Evolutionary conservation across 1,140 invertebrate genomes (phyloP).

Genomic region (Nebria ingens): DNA sequence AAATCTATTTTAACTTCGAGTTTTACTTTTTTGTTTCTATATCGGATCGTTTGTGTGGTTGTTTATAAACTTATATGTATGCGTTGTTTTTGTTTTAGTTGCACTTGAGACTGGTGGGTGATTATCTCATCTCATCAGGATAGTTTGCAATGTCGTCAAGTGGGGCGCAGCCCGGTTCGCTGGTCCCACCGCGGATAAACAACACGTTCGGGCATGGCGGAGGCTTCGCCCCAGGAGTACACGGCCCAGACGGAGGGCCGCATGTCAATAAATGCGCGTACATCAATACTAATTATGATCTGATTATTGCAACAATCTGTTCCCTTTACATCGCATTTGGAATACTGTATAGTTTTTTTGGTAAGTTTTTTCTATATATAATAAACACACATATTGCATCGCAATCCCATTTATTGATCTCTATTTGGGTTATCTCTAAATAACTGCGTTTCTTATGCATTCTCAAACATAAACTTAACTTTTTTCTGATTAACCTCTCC

Average conservation of each 20-base stretch:
- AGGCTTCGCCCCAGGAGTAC: conserved; percentile 19
- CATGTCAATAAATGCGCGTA: conserved; percentile 35
- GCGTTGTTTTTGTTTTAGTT: not conserved
- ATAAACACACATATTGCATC: too few relatives aligned
- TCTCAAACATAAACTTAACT: too few relatives aligned
- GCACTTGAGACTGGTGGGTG: not conserved
- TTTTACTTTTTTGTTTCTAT: not conserved
- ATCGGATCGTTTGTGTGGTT: not conserved
- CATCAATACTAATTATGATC: conserved; percentile 43
- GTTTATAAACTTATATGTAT: not conserved
- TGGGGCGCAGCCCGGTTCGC: conserved; percentile 27
- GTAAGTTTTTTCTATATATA: conserved; percentile 42
- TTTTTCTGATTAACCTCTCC: too few relatives aligned
- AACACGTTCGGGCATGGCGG: conserved; percentile 19
- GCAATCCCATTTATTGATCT: not conserved
- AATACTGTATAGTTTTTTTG: conserved; percentile 52
- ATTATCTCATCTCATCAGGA: not conserved
- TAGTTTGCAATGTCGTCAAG: conserved; percentile 15
- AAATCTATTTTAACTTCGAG: not conserved
- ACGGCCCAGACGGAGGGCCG: conserved; percentile 23
- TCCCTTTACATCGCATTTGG: conserved; percentile 50
- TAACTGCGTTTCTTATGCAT: not conserved
- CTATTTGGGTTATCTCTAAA: not conserved
- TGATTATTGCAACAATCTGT: conserved; percentile 42
- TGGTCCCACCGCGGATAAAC: conserved; percentile 29